phyloP scores from a whole-genome alignment of 92 coral and sea anemone species.

The Pocillopora meandrina region DNA sequence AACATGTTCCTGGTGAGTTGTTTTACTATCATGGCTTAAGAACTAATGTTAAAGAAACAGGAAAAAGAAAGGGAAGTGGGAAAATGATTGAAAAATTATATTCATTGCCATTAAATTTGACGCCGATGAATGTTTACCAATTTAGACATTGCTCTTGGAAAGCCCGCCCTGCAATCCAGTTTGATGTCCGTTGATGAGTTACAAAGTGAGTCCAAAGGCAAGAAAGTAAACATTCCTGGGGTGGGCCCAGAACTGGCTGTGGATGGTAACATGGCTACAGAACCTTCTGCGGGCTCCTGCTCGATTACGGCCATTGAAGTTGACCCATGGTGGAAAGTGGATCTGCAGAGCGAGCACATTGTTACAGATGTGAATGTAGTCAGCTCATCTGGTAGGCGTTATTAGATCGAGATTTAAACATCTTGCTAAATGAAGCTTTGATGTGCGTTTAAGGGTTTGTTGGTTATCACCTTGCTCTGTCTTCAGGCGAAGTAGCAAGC shows the following conservation, averaged over 20 bases:
- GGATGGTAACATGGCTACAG: constrained; percentile 72
- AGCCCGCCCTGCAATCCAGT: constrained; percentile 79
- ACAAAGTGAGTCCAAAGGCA: constrained; percentile 25
- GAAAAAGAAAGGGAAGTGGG: too few relatives aligned
- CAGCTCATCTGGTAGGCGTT: constrained; percentile 62
- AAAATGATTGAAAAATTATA: too few relatives aligned
- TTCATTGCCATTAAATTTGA: too few relatives aligned
- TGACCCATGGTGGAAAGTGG: constrained; percentile 88
- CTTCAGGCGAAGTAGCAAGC: too few relatives aligned
- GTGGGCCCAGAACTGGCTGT: constrained; percentile 74
- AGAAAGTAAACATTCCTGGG: constrained; percentile 22
- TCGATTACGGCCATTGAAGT: constrained; percentile 64
- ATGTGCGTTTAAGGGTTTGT: too few relatives aligned
- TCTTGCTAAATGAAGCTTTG: too few relatives aligned
- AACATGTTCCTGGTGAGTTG: constrained; percentile 67
- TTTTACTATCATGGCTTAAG: neutral
- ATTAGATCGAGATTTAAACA: neutral
- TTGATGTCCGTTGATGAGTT: constrained; percentile 22
- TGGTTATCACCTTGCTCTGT: too few relatives aligned
- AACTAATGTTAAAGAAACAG: neutral
- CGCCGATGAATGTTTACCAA: neutral
- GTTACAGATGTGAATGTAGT: constrained; percentile 83
- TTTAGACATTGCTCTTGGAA: constrained; percentile 69
- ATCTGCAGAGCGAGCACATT: constrained; percentile 65
- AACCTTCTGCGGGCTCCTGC: constrained; percentile 70